Conservation (phyloP, 2,113 vertebrate genomes). For the Eidolon helvum region DNA sequence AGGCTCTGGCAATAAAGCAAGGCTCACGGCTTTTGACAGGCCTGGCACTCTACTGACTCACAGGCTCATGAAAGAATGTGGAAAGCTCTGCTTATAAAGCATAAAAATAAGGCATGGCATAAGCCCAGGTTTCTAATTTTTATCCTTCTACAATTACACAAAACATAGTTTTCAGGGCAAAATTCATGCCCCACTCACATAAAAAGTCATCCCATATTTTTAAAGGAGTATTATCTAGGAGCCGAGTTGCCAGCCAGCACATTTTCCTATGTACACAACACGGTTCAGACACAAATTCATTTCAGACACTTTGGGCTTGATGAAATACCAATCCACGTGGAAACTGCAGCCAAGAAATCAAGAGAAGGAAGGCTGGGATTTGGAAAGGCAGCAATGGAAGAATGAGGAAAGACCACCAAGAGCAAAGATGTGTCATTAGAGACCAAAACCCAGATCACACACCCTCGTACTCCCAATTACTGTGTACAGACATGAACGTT, state of each 20-base stretch:
- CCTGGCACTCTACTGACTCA: neutral
- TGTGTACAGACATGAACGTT: neutral
- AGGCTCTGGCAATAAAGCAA: neutral
- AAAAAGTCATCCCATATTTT: neutral
- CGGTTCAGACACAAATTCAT: neutral
- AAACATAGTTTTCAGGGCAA: slow-evolving; percentile 22
- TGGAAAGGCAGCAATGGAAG: neutral
- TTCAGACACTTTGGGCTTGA: neutral
- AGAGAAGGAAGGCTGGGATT: neutral
- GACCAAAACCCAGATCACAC: neutral
- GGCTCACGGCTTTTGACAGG: neutral
- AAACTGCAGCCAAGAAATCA: neutral
- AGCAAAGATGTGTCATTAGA: neutral
- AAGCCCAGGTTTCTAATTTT: slow-evolving; percentile 40
- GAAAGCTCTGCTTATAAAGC: neutral
- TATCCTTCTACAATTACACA: slow-evolving; percentile 24
- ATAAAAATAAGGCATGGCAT: neutral
- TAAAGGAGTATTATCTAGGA: slow-evolving; percentile 12
- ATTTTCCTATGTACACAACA: neutral
- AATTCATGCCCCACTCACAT: neutral
- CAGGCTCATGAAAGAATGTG: accelerated
- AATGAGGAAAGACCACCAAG: neutral
- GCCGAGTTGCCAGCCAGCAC: neutral
- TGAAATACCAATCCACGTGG: neutral
- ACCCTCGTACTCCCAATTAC: too few species aligned